Conservation (phyloP, 2,888 invertebrate species). For the Cosmopolites sordidus region DNA sequence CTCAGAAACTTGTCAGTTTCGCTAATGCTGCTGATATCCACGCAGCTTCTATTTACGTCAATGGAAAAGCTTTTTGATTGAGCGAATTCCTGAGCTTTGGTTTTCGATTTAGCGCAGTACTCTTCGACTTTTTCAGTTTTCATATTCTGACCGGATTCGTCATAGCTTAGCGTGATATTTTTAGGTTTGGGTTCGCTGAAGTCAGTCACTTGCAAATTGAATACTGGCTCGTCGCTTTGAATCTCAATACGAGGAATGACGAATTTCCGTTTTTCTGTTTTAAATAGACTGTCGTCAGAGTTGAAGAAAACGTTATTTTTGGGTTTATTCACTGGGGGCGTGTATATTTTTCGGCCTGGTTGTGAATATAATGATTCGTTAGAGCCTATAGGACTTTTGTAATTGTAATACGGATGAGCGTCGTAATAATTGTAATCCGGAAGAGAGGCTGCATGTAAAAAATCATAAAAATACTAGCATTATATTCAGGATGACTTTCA, state of each 20-base stretch:
- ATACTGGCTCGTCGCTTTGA: conserved; percentile 42
- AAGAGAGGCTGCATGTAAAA: conserved; percentile 44
- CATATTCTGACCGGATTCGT: conserved; percentile 39
- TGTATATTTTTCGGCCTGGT: conserved; percentile 39
- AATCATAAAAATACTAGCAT: conserved; percentile 16
- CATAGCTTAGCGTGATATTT: conserved; percentile 49
- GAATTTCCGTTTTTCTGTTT: conserved; percentile 42
- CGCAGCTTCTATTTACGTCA: conserved; percentile 39
- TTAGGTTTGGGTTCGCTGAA: conserved; percentile 46
- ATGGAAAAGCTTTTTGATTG: conserved; percentile 44
- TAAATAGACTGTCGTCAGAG: conserved; percentile 47
- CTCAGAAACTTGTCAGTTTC: conserved; percentile 42
- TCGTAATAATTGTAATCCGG: conserved; percentile 41
- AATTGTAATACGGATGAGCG: conserved; percentile 30
- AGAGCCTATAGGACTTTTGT: conserved; percentile 34
- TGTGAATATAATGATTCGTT: conserved; percentile 43
- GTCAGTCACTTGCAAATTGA: conserved; percentile 46
- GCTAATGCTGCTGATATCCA: conserved; percentile 35
- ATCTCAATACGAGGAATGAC: conserved; percentile 47
- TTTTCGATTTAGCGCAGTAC: conserved; percentile 28
- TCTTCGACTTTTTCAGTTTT: conserved; percentile 37
- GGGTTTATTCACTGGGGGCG: conserved; percentile 43
- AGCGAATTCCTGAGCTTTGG: conserved; percentile 37
- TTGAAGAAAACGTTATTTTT: conserved; percentile 47
- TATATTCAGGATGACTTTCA: conserved; percentile 3